A percentile compares a stretch with the other conserved stretches of the same genome.
Evolutionary conservation across 1,140 invertebrate genomes (phyloP).

Genomic region (Galendromus occidentalis): DNA sequence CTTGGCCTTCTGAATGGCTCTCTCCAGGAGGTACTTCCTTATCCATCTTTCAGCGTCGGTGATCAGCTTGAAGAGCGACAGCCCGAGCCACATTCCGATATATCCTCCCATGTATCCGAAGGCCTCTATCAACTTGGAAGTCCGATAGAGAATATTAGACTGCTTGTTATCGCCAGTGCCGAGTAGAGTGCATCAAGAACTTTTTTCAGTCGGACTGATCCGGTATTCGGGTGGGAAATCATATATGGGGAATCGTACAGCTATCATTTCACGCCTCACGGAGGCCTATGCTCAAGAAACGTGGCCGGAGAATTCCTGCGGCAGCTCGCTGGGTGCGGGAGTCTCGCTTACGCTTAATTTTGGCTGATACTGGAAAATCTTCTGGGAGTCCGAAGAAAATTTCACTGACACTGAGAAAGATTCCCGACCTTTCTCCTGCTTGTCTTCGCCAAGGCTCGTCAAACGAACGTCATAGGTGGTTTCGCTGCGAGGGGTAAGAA

Average conservation of each 20-base stretch:
- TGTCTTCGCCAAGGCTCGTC: background rate
- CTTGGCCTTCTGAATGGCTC: background rate
- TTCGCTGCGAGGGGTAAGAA: background rate
- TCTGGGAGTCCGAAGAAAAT: conserved; percentile 6
- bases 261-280: too few species aligned
- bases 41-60: background rate
- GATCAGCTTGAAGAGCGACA: background rate
- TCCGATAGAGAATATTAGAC: too few species aligned
- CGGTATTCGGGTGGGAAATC: too few species aligned
- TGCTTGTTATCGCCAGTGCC: too few species aligned
- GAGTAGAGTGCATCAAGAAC: too few species aligned
- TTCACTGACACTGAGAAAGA: background rate
- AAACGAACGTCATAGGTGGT: conserved; percentile 1
- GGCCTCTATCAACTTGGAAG: conserved; percentile 5
- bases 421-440: background rate
- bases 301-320: too few species aligned
- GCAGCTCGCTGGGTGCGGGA: too few species aligned
- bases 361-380: background rate
- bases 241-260: too few species aligned
- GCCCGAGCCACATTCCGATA: conserved; percentile 5
- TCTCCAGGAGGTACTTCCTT: background rate
- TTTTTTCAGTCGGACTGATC: too few species aligned
- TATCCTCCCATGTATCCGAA: conserved; percentile 9
- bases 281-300: too few species aligned
- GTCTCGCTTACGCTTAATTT: background rate